A percentile compares a stretch with the other conserved stretches of the same genome.
Evolutionary conservation across 2,113 vertebrate genomes (phyloP).

Genomic region (Cynopterus brachyotis): DNA sequence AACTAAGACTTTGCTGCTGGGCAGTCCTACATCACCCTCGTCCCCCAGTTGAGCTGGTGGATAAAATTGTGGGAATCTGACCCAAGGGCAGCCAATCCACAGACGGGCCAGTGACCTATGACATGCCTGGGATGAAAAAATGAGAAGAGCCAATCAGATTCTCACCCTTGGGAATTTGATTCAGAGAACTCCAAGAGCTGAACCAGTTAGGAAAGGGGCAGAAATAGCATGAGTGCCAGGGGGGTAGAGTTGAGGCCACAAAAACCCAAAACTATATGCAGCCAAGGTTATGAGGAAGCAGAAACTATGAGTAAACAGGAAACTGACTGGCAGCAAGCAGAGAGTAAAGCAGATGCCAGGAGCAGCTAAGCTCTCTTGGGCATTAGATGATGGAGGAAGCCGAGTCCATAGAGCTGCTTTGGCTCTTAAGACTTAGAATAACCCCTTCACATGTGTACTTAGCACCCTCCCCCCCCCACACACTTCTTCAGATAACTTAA

Average conservation of each 20-base stretch:
- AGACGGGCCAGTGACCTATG: conserved; percentile 56
- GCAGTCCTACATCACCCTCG: background rate
- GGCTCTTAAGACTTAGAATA: background rate
- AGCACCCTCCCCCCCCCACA: background rate
- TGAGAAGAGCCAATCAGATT: conserved; percentile 36
- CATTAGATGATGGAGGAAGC: background rate
- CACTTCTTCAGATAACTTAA: background rate
- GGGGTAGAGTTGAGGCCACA: conserved; percentile 55
- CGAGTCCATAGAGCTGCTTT: background rate
- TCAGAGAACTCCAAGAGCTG: conserved; percentile 49
- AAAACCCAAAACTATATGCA: conserved; percentile 60
- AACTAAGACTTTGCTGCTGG: conserved; percentile 9
- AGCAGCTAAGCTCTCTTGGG: conserved; percentile 50
- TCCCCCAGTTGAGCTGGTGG: background rate
- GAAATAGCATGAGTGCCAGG: conserved; percentile 39
- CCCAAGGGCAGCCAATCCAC: conserved; percentile 40
- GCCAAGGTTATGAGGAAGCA: conserved; percentile 75
- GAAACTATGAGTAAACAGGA: conserved; percentile 80
- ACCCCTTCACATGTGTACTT: background rate
- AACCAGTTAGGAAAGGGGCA: conserved; percentile 57
- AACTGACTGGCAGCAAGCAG: conserved; percentile 67
- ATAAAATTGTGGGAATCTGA: conserved; percentile 65
- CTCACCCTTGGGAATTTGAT: conserved; percentile 62
- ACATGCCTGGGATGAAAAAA: conserved; percentile 51
- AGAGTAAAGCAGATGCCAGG: conserved; percentile 44